Evolutionary conservation across 1,140 invertebrate species (phyloP).

Genomic region (Anoplolepis gracilipes): DNA sequence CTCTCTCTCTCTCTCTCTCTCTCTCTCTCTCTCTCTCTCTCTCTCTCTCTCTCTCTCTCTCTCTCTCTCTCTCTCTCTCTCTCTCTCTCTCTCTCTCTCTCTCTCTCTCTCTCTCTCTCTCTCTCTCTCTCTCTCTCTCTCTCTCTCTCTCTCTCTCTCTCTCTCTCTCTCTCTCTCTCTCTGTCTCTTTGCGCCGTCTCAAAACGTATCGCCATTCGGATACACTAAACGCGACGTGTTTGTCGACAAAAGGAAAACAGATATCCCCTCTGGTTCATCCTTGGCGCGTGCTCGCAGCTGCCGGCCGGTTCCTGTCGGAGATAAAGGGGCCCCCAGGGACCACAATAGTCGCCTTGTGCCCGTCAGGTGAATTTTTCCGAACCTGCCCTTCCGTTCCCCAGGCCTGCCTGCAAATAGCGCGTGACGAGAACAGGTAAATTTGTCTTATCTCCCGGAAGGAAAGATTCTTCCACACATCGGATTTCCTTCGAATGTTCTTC

Average conservation of each 20-base stretch:
- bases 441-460: slow-evolving; percentile 69
- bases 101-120: too few species aligned
- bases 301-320: slow-evolving; percentile 72
- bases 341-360: slow-evolving; percentile 79
- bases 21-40: neutral
- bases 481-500: neutral
- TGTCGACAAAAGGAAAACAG: slow-evolving; percentile 76
- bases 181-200: slow-evolving; percentile 48
- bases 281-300: slow-evolving; percentile 81
- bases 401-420: slow-evolving; percentile 64
- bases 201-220: slow-evolving; percentile 71
- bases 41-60: neutral
- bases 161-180: neutral
- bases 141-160: neutral
- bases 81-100: slow-evolving; percentile 8
- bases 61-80: neutral
- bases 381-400: slow-evolving; percentile 62
- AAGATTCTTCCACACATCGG: slow-evolving; percentile 36
- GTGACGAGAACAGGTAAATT: slow-evolving; percentile 76
- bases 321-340: slow-evolving; percentile 73
- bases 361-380: slow-evolving; percentile 81
- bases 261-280: slow-evolving; percentile 75
- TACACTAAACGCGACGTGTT: slow-evolving; percentile 72
- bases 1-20: neutral
- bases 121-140: too few species aligned